phyloP scores from a whole-genome alignment of 2,113 vertebrate genomes.

The Coptodon bakossiorum region DNA sequence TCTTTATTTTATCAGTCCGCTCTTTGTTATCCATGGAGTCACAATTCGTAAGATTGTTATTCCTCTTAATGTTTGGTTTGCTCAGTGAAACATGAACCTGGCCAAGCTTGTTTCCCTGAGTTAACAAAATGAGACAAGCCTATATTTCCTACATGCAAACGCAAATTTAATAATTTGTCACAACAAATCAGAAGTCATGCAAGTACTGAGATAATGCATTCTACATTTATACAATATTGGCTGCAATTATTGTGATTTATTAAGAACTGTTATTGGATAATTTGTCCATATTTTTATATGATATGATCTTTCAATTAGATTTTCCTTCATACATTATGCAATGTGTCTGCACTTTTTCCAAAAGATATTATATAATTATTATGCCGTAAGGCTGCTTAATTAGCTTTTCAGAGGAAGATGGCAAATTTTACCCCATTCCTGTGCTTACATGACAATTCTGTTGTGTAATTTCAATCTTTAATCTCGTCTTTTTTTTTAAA shows the following conservation, averaged over 20 bases:
- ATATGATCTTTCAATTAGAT: background rate
- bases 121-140: background rate
- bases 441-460: background rate
- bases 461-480: background rate
- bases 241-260: background rate
- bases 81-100: background rate
- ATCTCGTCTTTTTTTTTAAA: fast-evolving
- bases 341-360: background rate
- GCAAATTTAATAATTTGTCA: background rate
- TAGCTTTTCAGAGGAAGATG: background rate
- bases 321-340: background rate
- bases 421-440: background rate
- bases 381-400: background rate
- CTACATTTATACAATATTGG: background rate
- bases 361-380: background rate
- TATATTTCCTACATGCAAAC: background rate
- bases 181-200: background rate
- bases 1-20: background rate
- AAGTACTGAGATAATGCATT: background rate
- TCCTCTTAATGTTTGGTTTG: background rate
- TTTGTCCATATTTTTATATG: background rate
- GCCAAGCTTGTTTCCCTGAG: background rate
- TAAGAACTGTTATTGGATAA: background rate
- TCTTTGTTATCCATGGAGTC: background rate
- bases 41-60: background rate